phyloP scores from a whole-genome alignment of 1,140 invertebrate species.

The Temnothorax nylanderi region DNA sequence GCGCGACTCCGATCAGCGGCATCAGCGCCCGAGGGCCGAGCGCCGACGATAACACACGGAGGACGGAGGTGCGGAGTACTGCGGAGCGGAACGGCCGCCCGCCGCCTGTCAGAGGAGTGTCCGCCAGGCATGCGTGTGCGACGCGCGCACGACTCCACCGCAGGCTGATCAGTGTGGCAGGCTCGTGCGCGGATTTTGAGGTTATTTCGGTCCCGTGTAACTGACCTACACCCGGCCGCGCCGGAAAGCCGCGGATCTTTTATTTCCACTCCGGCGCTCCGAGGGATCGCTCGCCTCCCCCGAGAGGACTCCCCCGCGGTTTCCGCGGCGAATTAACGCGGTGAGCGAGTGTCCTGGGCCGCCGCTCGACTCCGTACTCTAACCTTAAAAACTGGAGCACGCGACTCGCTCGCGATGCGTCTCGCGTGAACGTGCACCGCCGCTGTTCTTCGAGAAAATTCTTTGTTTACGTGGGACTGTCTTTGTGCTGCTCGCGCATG shows the following conservation, averaged over 20 bases:
- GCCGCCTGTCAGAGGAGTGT: conserved; percentile 54
- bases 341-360: too few species aligned
- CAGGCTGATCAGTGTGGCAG: conserved; percentile 61
- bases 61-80: not conserved
- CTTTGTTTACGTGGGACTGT: not conserved
- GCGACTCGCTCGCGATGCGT: not conserved
- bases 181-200: conserved; percentile 76
- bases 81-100: not conserved
- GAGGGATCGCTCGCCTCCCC: conserved; percentile 56
- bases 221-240: conserved; percentile 76
- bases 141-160: conserved; percentile 51
- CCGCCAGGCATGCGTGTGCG: conserved; percentile 61
- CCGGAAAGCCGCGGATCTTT: conserved; percentile 61
- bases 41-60: not conserved
- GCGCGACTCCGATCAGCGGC: not conserved
- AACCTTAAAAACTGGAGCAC: conserved; percentile 22
- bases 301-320: not conserved
- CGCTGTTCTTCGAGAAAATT: not conserved
- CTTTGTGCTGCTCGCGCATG: not conserved
- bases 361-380: not conserved
- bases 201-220: conserved; percentile 79
- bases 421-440: not conserved
- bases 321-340: too few species aligned
- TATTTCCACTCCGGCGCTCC: conserved; percentile 74
- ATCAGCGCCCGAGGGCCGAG: too few species aligned